Percentiles rank a stretch among this genome's conserved stretches.
phyloP scores from a whole-genome alignment of 2,888 invertebrate genomes.

The Rhagonycha lutea region DNA sequence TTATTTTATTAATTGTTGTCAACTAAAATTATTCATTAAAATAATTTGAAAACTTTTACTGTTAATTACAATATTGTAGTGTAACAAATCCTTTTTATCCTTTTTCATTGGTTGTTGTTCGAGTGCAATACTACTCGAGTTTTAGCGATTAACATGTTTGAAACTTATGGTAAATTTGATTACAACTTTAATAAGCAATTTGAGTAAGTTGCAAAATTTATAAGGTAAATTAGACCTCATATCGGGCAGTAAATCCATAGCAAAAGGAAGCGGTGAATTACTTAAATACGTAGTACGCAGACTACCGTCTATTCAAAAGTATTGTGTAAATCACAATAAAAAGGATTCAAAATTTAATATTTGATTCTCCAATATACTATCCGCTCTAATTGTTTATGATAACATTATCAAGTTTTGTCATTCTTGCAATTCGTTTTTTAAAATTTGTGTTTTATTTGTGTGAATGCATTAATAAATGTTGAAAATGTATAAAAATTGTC shows the following conservation, averaged over 20 bases:
- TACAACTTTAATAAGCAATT: not conserved
- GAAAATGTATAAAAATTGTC: too few species aligned
- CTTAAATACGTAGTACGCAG: not conserved
- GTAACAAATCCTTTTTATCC: not conserved
- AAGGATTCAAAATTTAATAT: too few species aligned
- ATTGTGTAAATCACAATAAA: too few species aligned
- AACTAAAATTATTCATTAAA: not conserved
- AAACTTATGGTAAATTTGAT: not conserved
- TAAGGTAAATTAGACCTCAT: not conserved
- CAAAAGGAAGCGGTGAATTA: not conserved
- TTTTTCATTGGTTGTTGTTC: not conserved
- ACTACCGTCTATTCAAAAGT: too few species aligned
- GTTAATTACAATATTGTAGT: too few species aligned
- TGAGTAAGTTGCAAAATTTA: not conserved
- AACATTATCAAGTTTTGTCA: too few species aligned
- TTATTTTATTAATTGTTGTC: not conserved
- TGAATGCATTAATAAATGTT: too few species aligned
- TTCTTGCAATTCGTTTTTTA: too few species aligned
- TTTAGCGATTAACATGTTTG: not conserved
- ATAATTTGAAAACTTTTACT: too few species aligned
- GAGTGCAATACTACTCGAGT: not conserved
- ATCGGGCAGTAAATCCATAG: not conserved
- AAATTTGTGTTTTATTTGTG: too few species aligned
- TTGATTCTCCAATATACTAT: too few species aligned
- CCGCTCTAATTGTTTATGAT: too few species aligned